These are phyloP conservation scores for Phataginus tetradactyla DNA, from an alignment of 2,797 vertebrate genomes.

Conservation along the genomic window DNA sequence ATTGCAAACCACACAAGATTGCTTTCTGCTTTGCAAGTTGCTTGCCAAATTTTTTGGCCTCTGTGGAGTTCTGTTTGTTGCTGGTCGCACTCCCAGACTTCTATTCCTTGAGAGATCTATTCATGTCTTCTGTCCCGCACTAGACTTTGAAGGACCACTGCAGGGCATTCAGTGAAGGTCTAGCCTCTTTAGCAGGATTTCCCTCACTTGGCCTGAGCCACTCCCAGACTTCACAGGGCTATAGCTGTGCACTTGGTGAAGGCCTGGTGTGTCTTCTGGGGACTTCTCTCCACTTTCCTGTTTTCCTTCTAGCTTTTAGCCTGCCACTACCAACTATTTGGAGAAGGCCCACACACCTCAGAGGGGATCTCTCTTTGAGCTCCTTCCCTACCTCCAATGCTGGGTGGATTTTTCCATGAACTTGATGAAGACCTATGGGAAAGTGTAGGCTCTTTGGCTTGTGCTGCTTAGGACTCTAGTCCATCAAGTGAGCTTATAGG, in stretches of 20 bases:
- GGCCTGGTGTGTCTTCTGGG: no score
- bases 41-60: background rate
- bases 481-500: background rate
- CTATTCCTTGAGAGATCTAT: background rate
- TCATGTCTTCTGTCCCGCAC: background rate
- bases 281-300: background rate
- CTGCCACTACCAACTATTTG: background rate
- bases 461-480: background rate
- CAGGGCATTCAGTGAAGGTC: background rate
- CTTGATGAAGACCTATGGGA: background rate
- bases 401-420: background rate
- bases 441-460: background rate
- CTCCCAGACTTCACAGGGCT: background rate
- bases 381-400: background rate
- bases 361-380: background rate
- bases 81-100: background rate
- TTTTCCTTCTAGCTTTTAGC: background rate
- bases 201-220: background rate
- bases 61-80: background rate
- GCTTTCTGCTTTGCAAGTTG: background rate
- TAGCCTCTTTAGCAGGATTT: background rate
- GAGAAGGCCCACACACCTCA: background rate
- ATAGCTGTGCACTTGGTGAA: background rate
- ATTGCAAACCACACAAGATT: background rate
- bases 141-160: background rate